Evolutionary conservation across 2,797 vertebrate genomes (phyloP).

Genomic region (Pangasius djambal): DNA sequence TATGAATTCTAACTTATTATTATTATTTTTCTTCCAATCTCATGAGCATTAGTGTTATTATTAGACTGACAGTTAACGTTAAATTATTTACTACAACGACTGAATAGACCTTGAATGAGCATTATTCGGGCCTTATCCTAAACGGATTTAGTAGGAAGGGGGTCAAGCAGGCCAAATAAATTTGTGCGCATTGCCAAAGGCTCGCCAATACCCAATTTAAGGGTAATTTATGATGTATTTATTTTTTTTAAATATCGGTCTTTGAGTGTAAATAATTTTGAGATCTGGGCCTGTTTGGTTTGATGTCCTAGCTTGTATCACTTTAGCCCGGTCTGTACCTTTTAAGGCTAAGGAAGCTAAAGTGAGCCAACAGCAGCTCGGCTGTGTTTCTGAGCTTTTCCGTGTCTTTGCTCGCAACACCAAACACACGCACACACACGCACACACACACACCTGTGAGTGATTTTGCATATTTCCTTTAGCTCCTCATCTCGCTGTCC

Average conservation of each 20-base stretch:
- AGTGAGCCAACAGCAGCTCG: background rate
- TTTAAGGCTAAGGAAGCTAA: background rate
- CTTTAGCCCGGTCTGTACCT: background rate
- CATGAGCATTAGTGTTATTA: background rate
- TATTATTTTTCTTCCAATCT: background rate
- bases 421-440: conserved; percentile 6
- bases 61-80: background rate
- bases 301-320: background rate
- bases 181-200: background rate
- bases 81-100: background rate
- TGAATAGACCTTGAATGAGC: conserved; percentile 47
- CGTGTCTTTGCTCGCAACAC: background rate
- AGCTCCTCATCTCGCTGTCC: background rate
- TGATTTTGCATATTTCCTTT: conserved; percentile 15
- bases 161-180: conserved; percentile 5
- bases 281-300: background rate
- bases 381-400: background rate
- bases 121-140: conserved; percentile 52
- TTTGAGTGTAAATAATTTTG: background rate
- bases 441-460: conserved; percentile 23
- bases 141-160: background rate
- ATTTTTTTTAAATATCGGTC: background rate
- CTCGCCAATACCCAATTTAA: background rate
- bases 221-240: background rate
- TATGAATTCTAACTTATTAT: background rate